Percentiles rank a stretch among this genome's conserved stretches.
Evolutionary conservation across 2,113 vertebrate genomes (phyloP).

Genomic region (Gambusia affinis): DNA sequence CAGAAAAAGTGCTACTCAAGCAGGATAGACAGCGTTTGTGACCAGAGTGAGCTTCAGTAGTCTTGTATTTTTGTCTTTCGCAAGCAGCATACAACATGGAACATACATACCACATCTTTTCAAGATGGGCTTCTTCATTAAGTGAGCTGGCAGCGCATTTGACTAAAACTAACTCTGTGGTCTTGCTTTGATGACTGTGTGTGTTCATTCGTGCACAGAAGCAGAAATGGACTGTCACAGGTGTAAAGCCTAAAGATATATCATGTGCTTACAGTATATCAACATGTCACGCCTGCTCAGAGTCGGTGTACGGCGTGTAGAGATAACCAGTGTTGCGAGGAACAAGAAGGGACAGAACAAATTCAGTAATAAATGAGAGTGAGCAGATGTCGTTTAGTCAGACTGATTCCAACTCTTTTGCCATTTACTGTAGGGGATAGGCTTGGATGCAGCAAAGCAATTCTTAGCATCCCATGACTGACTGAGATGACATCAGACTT

Average conservation of each 20-base stretch:
- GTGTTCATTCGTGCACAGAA: constrained; percentile 16
- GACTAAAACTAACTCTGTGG: constrained; percentile 49
- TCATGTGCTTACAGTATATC: constrained; percentile 54
- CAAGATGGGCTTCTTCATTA: constrained; percentile 29
- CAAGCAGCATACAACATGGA: background rate
- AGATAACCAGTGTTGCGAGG: constrained; percentile 54
- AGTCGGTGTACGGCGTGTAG: constrained; percentile 28
- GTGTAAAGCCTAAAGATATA: constrained; percentile 47
- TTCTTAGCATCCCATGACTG: constrained; percentile 31
- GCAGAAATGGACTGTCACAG: constrained; percentile 30
- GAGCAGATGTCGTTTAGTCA: constrained; percentile 60
- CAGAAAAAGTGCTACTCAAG: constrained; percentile 17
- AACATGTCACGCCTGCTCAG: constrained; percentile 45
- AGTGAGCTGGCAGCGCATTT: constrained; percentile 26
- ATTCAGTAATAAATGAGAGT: constrained; percentile 48
- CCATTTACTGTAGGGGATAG: constrained; percentile 56
- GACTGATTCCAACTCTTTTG: constrained; percentile 56
- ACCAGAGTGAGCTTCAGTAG: background rate
- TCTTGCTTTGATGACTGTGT: constrained; percentile 36
- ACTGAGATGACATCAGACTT: constrained; percentile 35
- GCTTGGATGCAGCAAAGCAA: constrained; percentile 34
- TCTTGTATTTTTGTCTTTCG: constrained; percentile 17
- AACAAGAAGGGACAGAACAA: constrained; percentile 57
- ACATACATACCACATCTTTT: constrained; percentile 8
- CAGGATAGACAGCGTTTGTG: constrained; percentile 3